Evolutionary conservation across 2,888 invertebrate genomes (phyloP), one percentile per base, ranked within the genome.

Genomic region (Thera obeliscata): DNA sequence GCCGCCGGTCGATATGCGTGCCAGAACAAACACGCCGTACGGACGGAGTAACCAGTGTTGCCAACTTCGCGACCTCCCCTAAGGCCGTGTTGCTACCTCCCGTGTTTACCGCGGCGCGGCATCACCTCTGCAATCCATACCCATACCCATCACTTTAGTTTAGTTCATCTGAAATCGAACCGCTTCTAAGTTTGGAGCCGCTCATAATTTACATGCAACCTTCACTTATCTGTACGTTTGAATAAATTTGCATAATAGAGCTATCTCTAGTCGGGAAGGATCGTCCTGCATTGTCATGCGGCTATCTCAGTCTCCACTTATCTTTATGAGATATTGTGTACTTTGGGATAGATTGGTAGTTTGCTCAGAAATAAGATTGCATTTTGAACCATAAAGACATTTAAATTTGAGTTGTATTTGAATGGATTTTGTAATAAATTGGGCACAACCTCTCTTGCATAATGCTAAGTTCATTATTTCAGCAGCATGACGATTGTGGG

Each of bases 21-120:
- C 87, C 88, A 91, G 93, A 91, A 92, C 90, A 92, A 93, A 93
- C 93, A 93, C 87, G 83, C 87, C 89, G 90, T 89, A 90, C 90
- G 84, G 81, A 81, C 33, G 56, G 56, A 56, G 83, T 82, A 84
- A 81, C 78, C 84, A 78, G 80, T 86, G 87, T 89, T 90, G 86
- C 90, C 88, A 87, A 83, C 80, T 72, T 76, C 77, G 67, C 68
- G 67, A 61, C 67, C 72, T 67, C 64, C 69, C 60, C 62, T 73
- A 71, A 71, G 69, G 72, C 56, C 68, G 83, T 87, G 83, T 86
- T 89, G 81, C 87, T 85, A 80, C 78, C 77, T 81, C 74, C 73
- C 69, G 81, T 82, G 80, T 85, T 85, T 84, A 79, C 81, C 80
- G 79, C 83, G 81, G 79, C 81, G 82, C 48, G 83, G 81, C 83